Evolutionary conservation across 2,888 invertebrate genomes (phyloP), one percentile per base, ranked within the genome.

Genomic region (Allophyes oxyacanthae): DNA sequence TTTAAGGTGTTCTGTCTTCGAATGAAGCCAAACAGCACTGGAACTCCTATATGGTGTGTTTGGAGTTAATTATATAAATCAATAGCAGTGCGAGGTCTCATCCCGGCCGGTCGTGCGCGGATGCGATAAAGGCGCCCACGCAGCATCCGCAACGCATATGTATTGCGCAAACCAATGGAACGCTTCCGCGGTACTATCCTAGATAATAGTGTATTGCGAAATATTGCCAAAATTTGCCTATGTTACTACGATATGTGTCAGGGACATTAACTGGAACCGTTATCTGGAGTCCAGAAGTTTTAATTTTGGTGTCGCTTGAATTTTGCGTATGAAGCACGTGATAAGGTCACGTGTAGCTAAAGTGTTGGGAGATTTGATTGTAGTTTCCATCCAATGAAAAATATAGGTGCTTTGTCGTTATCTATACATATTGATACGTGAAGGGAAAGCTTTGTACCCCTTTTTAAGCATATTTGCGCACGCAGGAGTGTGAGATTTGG

Each of bases 191-290:
- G 64, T 82, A 62, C 89, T 87, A 88, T 83, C 81, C 84, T 88
- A 88, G 90, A 88, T 91, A 89, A 84, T 49, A 65, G 62, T 55
- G 51, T 58, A 65, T 92, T 92, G 92, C 91, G 90, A 92, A 92
- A 92, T 84, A 66, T 87, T 83, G 89, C 87, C 89, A 87, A 92
- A 88, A 81, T 81, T 72, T 64, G 64, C 67, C 49, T 51, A 43
- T 40, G 34, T 30, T 14, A 15, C 25, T 43, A 9, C 6, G 42
- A 38, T 15, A 37, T 13, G 43, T 26, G 38, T 20, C 36, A 37
- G 28, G 36, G 46, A 1, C 8, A 28, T 28, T 20, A 2, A 1
- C 7, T 28, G 28, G 8, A 4, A 4, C 6, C 28, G 6, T 8
- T 28, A 8, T 28, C 28, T 8, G 7, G 28, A 4, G 7, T 4